Conservation (phyloP, 2,113 vertebrate genomes). For the Peromyscus leucopus region DNA sequence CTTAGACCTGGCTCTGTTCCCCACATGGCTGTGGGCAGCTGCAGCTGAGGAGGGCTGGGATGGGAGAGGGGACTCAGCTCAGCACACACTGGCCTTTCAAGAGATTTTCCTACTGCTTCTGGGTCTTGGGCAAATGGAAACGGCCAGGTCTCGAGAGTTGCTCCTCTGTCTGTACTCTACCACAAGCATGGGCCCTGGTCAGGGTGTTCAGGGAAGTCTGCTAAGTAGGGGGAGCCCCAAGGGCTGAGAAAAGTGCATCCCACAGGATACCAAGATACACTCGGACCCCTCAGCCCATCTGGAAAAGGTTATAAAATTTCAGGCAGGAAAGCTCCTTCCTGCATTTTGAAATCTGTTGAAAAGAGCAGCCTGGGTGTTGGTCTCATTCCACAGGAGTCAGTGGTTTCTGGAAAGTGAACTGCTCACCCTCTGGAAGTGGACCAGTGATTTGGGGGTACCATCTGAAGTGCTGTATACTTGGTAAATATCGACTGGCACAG, state of each 20-base stretch:
- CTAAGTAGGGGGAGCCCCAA: neutral
- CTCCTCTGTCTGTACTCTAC: accelerated
- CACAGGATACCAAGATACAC: neutral
- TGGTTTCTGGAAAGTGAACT: conserved; percentile 73
- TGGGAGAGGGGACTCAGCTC: neutral
- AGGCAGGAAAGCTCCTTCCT: conserved; percentile 46
- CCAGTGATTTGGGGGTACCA: conserved; percentile 44
- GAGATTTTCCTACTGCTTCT: neutral
- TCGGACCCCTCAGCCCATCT: neutral
- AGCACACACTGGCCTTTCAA: neutral
- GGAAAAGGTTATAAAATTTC: conserved; percentile 59
- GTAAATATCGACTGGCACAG: conserved; percentile 64
- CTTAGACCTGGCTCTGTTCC: neutral
- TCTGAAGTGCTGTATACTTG: conserved; percentile 23
- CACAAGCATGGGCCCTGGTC: neutral
- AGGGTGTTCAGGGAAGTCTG: neutral
- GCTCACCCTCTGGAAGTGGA: conserved; percentile 59
- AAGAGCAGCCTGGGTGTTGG: conserved; percentile 69
- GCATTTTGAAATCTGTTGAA: conserved; percentile 71
- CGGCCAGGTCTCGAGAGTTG: accelerated
- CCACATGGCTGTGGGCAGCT: conserved; percentile 50
- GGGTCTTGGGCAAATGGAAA: neutral
- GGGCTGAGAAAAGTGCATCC: neutral
- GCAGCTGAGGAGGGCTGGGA: neutral
- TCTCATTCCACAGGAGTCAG: conserved; percentile 63